Conservation (phyloP, 1,140 invertebrate genomes). For the Episyrphus balteatus region DNA sequence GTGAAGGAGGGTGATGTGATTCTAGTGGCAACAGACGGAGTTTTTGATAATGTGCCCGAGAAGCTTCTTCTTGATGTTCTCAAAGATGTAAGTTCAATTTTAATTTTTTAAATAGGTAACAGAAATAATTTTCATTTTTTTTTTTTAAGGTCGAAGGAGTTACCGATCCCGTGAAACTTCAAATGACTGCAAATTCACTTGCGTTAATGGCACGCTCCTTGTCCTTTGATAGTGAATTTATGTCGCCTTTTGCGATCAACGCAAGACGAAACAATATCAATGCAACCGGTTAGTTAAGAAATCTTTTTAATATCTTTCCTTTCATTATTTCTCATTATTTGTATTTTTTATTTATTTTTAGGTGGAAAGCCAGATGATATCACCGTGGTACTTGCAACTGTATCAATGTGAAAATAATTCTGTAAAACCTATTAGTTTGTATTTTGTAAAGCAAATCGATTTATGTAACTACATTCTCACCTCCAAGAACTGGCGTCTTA, state of each 20-base stretch:
- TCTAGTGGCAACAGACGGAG: conserved; percentile 90
- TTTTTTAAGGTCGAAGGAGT: conserved; percentile 48
- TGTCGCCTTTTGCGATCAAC: conserved; percentile 90
- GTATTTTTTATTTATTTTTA: conserved; percentile 43
- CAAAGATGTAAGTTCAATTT: conserved; percentile 24
- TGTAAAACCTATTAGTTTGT: too few relatives aligned
- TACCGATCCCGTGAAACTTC: conserved; percentile 60
- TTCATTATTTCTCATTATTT: neutral
- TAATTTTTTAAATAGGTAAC: neutral
- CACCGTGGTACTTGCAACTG: conserved; percentile 86
- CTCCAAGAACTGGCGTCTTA: too few relatives aligned
- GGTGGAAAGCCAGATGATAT: conserved; percentile 97
- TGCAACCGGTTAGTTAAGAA: conserved; percentile 58
- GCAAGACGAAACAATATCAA: conserved; percentile 87
- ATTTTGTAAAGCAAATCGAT: too few relatives aligned
- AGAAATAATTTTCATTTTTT: neutral
- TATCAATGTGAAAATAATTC: conserved; percentile 53
- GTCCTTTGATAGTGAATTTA: conserved; percentile 85
- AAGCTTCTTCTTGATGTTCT: conserved; percentile 53
- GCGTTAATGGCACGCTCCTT: conserved; percentile 87
- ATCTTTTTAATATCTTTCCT: neutral
- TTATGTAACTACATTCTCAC: too few relatives aligned
- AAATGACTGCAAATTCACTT: conserved; percentile 86
- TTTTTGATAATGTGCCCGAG: conserved; percentile 96
- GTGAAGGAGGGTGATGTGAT: conserved; percentile 94